Evolutionary conservation across 2,797 vertebrate genomes (phyloP).

Genomic region (Chanos chanos): DNA sequence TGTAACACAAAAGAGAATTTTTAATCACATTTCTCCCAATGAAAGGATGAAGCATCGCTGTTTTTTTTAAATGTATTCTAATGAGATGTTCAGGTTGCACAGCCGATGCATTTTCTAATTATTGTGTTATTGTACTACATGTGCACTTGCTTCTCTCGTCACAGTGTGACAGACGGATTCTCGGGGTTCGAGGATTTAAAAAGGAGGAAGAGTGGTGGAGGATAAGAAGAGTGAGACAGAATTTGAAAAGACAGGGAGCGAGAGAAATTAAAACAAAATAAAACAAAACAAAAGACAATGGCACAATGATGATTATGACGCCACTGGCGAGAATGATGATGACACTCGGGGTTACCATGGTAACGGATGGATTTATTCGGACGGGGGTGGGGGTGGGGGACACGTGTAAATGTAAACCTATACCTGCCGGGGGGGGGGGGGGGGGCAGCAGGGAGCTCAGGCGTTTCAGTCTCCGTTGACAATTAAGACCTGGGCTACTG

Average conservation of each 20-base stretch:
- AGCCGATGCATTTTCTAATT: slow-evolving; percentile 81
- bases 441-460: slow-evolving; percentile 60
- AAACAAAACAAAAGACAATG: slow-evolving; percentile 15
- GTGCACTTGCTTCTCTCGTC: slow-evolving; percentile 67
- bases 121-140: slow-evolving; percentile 74
- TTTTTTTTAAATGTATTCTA: slow-evolving; percentile 61
- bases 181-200: slow-evolving; percentile 46
- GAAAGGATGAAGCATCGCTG: slow-evolving; percentile 56
- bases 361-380: slow-evolving; percentile 89
- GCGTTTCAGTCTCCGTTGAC: slow-evolving; percentile 93
- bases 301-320: too few relatives aligned
- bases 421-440: slow-evolving; percentile 77
- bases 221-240: not conserved
- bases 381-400: slow-evolving; percentile 81
- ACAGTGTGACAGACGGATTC: slow-evolving; percentile 73
- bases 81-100: slow-evolving; percentile 74
- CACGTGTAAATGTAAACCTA: slow-evolving; percentile 88
- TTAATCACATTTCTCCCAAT: slow-evolving; percentile 71
- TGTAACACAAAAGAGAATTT: slow-evolving; percentile 78
- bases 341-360: slow-evolving; percentile 76
- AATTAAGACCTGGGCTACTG: slow-evolving; percentile 99
- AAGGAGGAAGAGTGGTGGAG: not conserved
- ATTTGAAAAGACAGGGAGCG: not conserved
- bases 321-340: slow-evolving; percentile 76
- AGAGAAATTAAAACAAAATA: slow-evolving; percentile 27